These are phyloP conservation scores for Amazona guildingii DNA, from an alignment of 2,113 vertebrate species.

Conservation along the genomic window DNA sequence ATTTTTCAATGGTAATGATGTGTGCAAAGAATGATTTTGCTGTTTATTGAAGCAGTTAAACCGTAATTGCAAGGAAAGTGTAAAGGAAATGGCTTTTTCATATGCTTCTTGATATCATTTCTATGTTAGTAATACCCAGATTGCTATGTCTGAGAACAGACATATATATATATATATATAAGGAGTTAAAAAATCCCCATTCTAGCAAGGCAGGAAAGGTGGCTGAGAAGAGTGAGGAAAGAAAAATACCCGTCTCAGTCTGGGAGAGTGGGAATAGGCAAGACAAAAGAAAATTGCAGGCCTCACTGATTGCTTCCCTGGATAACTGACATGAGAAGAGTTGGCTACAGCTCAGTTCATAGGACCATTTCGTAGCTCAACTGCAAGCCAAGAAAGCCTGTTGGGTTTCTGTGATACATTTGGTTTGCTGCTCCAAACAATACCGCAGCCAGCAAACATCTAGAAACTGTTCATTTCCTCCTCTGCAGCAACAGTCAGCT, in stretches of 20 bases:
- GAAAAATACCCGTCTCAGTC: neutral
- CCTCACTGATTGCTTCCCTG: neutral
- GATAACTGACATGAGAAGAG: neutral
- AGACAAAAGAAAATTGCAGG: neutral
- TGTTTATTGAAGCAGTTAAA: constrained; percentile 55
- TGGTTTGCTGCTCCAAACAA: neutral
- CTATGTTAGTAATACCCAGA: neutral
- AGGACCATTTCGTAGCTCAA: neutral
- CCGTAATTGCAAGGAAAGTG: constrained; percentile 29
- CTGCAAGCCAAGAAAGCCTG: neutral
- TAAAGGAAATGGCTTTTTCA: constrained; percentile 36
- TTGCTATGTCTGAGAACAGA: neutral
- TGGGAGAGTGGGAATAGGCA: neutral
- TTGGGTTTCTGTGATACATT: neutral
- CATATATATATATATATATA: neutral
- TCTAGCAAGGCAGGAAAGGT: neutral
- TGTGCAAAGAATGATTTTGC: constrained; percentile 29
- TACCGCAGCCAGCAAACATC: neutral
- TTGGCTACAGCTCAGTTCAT: neutral
- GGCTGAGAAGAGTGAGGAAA: neutral
- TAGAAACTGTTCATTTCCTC: neutral
- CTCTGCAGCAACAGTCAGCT: neutral
- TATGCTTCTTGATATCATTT: neutral
- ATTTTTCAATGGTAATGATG: constrained; percentile 34
- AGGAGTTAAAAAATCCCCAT: neutral